These are phyloP conservation scores for Pitta sordida DNA, from an alignment of 2,113 vertebrate species.

Conservation along the genomic window DNA sequence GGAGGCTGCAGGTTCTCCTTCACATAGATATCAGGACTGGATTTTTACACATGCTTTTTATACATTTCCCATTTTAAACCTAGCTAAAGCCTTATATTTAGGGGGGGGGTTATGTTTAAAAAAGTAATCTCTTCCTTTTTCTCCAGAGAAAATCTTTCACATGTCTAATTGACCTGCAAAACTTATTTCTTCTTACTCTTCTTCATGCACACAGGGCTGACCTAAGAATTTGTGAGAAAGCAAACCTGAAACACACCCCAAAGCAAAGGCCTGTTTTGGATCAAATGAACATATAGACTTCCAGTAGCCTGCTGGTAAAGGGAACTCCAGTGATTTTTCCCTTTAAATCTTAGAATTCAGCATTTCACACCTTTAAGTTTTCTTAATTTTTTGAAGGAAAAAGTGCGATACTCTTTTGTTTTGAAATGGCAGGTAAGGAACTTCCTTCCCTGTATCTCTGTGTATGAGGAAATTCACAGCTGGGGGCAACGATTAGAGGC, in stretches of 20 bases:
- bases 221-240: not conserved
- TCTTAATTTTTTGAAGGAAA: not conserved
- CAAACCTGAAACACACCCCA: not conserved
- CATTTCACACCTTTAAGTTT: not conserved
- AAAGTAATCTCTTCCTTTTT: not conserved
- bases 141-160: not conserved
- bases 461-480: not conserved
- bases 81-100: not conserved
- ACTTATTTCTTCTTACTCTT: not conserved
- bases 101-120: not conserved
- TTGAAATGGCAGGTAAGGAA: not conserved
- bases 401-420: not conserved
- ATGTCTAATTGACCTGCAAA: not conserved
- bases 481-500: not conserved
- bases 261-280: not conserved
- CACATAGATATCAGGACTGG: not conserved
- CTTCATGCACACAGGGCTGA: not conserved
- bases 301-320: not conserved
- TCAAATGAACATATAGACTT: not conserved
- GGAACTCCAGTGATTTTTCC: rapidly evolving
- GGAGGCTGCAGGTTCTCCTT: not conserved
- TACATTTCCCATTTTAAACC: not conserved
- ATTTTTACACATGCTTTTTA: not conserved
- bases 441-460: not conserved
- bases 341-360: not conserved